phyloP scores from a whole-genome alignment of 2,888 invertebrate genomes.

The Drosophila buzzatii region DNA sequence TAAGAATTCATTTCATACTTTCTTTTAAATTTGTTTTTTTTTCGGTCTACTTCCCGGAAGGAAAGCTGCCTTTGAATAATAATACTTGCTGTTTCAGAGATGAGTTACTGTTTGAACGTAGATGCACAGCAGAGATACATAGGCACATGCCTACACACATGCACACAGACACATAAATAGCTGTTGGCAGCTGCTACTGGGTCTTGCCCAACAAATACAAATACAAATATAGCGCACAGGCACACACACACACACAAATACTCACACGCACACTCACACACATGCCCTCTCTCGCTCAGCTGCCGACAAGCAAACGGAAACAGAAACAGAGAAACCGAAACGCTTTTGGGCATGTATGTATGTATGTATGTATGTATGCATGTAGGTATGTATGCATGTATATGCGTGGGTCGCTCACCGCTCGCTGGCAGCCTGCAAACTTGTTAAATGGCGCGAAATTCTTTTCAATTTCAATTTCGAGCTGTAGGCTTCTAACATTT shows the following conservation, averaged over 20 bases:
- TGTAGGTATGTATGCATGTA: constrained; percentile 11
- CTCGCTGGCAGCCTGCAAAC: constrained; percentile 42
- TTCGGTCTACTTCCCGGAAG: neutral
- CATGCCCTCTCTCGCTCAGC: neutral
- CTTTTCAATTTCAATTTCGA: constrained; percentile 66
- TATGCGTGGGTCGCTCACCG: constrained; percentile 12
- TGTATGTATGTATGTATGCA: constrained; percentile 11
- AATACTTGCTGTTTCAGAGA: constrained; percentile 8
- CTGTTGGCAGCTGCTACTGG: constrained; percentile 24
- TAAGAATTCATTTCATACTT: neutral
- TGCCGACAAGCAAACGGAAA: constrained; percentile 4
- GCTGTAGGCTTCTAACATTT: constrained; percentile 45
- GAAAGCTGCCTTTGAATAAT: constrained; percentile 4
- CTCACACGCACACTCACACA: constrained; percentile 6
- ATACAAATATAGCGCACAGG: constrained; percentile 11
- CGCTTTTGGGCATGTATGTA: constrained; percentile 34
- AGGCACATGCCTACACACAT: neutral
- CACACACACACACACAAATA: constrained; percentile 6
- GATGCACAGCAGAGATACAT: constrained; percentile 3
- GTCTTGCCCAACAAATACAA: constrained; percentile 32
- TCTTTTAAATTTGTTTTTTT: neutral
- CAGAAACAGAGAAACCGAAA: constrained; percentile 22
- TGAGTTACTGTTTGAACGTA: neutral
- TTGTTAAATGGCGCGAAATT: constrained; percentile 67
- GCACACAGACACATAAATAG: neutral